A percentile compares a stretch with the other conserved stretches of the same genome.
These are phyloP conservation scores for Zapus hudsonius DNA, from an alignment of 2,113 vertebrate genomes.

Conservation along the genomic window DNA sequence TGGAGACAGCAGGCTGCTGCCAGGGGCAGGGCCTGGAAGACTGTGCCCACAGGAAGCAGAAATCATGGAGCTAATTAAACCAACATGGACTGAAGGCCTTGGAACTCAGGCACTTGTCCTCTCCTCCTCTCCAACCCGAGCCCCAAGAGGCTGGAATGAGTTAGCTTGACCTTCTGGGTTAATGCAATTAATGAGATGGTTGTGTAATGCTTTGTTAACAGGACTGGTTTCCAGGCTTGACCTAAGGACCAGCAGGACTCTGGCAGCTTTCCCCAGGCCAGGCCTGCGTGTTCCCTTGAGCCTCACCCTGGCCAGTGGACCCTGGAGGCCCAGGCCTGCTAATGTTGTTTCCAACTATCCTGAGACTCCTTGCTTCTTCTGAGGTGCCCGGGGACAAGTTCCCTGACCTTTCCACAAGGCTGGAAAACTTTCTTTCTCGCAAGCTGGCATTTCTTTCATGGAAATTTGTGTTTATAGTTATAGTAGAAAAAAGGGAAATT, in stretches of 20 bases:
- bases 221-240: conserved; percentile 11
- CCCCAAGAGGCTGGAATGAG: not conserved
- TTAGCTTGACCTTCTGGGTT: conserved; percentile 7
- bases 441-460: not conserved
- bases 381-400: not conserved
- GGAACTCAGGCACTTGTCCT: not conserved
- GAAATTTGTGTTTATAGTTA: not conserved
- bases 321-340: not conserved
- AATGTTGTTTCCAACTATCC: not conserved
- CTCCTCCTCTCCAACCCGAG: not conserved
- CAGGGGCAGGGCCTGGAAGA: not conserved
- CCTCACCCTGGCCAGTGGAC: not conserved
- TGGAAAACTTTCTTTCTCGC: not conserved
- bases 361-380: not conserved
- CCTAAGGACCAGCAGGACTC: not conserved
- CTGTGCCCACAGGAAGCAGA: not conserved
- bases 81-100: not conserved
- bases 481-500: not conserved
- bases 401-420: not conserved
- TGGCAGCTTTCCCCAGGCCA: not conserved
- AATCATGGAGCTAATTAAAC: conserved; percentile 30
- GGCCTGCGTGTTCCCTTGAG: not conserved
- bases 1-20: not conserved
- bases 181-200: not conserved
- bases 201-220: conserved; percentile 31